Percentiles rank a stretch among this genome's conserved stretches.
These are phyloP conservation scores for Leptura quadrifasciata DNA, from an alignment of 2,888 invertebrate species.

Conservation along the genomic window DNA sequence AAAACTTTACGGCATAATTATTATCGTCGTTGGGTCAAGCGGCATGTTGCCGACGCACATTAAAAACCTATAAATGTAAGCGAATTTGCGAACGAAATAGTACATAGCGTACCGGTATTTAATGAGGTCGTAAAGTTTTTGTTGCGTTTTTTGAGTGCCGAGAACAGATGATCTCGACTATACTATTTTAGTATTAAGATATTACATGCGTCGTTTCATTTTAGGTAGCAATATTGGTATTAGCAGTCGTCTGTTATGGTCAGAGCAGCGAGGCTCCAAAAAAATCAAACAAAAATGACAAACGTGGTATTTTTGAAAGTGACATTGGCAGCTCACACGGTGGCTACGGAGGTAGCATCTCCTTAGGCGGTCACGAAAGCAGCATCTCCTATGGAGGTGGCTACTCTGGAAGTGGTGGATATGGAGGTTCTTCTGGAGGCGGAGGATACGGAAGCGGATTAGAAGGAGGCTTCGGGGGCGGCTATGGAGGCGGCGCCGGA, in stretches of 20 bases:
- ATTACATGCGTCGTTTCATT: too few relatives aligned
- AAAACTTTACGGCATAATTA: too few relatives aligned
- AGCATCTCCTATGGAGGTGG: slow-evolving; percentile 44
- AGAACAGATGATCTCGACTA: too few relatives aligned
- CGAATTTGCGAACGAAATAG: too few relatives aligned
- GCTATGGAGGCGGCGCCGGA: slow-evolving; percentile 48
- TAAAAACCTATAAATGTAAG: too few relatives aligned
- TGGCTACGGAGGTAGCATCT: slow-evolving; percentile 11
- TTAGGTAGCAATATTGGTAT: slow-evolving; percentile 24
- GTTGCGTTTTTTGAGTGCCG: too few relatives aligned
- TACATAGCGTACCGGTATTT: too few relatives aligned
- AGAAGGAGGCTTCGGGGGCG: slow-evolving; percentile 43
- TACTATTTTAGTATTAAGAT: too few relatives aligned
- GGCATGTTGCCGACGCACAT: too few relatives aligned
- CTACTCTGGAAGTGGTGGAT: slow-evolving; percentile 48
- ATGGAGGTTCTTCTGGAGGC: slow-evolving; percentile 30
- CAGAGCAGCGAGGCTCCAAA: slow-evolving; percentile 26
- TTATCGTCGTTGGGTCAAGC: too few relatives aligned
- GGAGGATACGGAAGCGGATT: slow-evolving; percentile 36
- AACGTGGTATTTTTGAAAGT: slow-evolving; percentile 35
- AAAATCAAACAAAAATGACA: slow-evolving; percentile 30
- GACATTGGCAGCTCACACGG: slow-evolving; percentile 20
- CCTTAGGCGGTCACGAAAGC: not conserved
- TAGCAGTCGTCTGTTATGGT: slow-evolving; percentile 31
- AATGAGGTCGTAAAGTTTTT: too few relatives aligned